These are phyloP conservation scores for Apoderus coryli DNA, from an alignment of 2,888 invertebrate species.

Conservation along the genomic window DNA sequence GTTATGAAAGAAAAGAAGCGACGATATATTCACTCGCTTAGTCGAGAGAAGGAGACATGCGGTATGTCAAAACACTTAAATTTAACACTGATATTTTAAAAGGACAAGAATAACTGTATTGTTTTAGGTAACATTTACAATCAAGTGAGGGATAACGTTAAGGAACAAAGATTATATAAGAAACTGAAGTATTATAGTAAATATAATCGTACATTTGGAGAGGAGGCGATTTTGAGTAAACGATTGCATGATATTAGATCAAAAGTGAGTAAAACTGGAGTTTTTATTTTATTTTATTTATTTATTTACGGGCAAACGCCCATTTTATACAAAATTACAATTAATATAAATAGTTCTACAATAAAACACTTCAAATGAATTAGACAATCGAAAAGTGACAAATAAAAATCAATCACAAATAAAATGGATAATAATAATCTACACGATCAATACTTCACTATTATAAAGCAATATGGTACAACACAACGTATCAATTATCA, in stretches of 20 bases:
- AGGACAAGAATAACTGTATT: constrained; percentile 2
- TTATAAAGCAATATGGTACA: too few relatives aligned
- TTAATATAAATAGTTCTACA: constrained; percentile 5
- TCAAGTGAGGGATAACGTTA: constrained; percentile 50
- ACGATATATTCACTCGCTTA: constrained; percentile 55
- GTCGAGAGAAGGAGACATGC: constrained; percentile 62
- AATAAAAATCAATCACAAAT: too few relatives aligned
- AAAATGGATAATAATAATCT: too few relatives aligned
- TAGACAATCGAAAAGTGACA: too few relatives aligned
- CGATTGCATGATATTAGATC: constrained; percentile 51
- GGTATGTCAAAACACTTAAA: constrained; percentile 22
- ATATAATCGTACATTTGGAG: constrained; percentile 64
- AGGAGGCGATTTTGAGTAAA: constrained; percentile 66
- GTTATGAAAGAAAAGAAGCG: constrained; percentile 56
- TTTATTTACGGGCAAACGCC: too few relatives aligned
- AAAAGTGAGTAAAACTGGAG: constrained; percentile 31
- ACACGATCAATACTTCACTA: too few relatives aligned
- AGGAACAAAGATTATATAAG: constrained; percentile 60
- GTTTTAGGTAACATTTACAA: constrained; percentile 59
- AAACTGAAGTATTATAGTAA: constrained; percentile 68
- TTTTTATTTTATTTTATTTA: too few relatives aligned
- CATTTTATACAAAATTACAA: too few relatives aligned
- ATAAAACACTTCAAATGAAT: too few relatives aligned
- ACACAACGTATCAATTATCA: too few relatives aligned
- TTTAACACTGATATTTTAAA: background rate